Evolutionary conservation across 2,113 vertebrate genomes (phyloP).

Genomic region (Ivindomyrus marchei): DNA sequence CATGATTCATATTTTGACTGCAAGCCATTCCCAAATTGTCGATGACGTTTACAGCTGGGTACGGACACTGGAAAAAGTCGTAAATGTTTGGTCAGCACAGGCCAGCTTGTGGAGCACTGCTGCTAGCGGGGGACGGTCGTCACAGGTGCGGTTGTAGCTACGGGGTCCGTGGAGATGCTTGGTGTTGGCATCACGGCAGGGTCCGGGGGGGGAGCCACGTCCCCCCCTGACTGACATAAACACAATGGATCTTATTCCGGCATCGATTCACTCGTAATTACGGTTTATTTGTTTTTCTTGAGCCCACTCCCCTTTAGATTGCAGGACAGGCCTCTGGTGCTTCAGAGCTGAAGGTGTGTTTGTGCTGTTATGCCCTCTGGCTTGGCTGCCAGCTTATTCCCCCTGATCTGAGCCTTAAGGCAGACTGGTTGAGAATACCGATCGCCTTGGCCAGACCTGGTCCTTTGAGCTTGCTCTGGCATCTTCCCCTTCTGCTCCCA

Average conservation of each 20-base stretch:
- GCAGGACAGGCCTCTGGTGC: slow-evolving; percentile 78
- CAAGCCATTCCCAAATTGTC: not conserved
- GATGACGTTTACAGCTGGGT: not conserved
- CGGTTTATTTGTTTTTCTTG: slow-evolving; percentile 64
- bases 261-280: slow-evolving; percentile 69
- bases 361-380: slow-evolving; percentile 99
- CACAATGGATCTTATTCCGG: not conserved
- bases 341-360: slow-evolving; percentile 91
- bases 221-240: not conserved
- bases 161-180: not conserved
- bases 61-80: not conserved
- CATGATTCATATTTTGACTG: not conserved
- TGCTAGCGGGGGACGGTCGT: not conserved
- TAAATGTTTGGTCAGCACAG: not conserved
- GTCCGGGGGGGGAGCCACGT: not conserved
- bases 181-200: not conserved
- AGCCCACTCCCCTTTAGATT: slow-evolving; percentile 61
- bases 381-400: slow-evolving; percentile 99
- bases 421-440: slow-evolving; percentile 99
- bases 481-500: slow-evolving; percentile 99
- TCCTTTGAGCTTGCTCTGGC: slow-evolving; percentile 99
- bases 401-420: slow-evolving; percentile 99
- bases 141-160: not conserved
- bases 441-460: slow-evolving; percentile 98
- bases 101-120: not conserved